Evolutionary conservation across 1,140 invertebrate species (phyloP).

Genomic region (Sycophaga agraensis): DNA sequence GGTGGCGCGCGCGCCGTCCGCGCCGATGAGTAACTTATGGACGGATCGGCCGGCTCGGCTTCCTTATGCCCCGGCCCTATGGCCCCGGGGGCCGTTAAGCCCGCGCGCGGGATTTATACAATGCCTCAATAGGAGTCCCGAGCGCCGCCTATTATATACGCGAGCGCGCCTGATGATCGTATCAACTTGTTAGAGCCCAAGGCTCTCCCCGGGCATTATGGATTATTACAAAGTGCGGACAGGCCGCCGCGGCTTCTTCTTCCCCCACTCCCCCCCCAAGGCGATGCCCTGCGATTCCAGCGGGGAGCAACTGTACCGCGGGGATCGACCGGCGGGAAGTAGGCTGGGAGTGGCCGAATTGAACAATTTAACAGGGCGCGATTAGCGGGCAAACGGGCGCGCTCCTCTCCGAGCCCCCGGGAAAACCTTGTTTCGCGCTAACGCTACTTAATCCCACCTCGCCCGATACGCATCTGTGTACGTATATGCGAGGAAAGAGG

Average conservation of each 20-base stretch:
- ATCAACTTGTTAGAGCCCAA: conserved; percentile 10
- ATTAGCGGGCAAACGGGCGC: too few species aligned
- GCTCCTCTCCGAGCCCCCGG: too few species aligned
- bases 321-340: too few species aligned
- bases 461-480: too few species aligned
- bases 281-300: too few species aligned
- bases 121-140: not conserved
- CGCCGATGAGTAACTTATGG: conserved; percentile 37
- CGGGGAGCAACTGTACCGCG: too few species aligned
- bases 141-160: not conserved
- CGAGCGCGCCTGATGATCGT: not conserved
- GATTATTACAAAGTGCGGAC: conserved; percentile 11
- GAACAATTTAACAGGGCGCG: too few species aligned
- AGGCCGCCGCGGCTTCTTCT: not conserved
- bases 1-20: conserved; percentile 35
- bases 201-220: not conserved
- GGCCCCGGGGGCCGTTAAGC: conserved; percentile 18
- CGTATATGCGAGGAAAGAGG: too few species aligned
- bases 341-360: too few species aligned
- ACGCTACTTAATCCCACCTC: too few species aligned
- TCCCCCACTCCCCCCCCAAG: not conserved
- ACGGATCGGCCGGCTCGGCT: conserved; percentile 31
- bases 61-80: conserved; percentile 30
- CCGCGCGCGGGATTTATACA: conserved; percentile 15
- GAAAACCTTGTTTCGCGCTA: too few species aligned